Evolutionary conservation across 2,113 vertebrate species (phyloP), one percentile per base, ranked within the genome.

Genomic region (Podilymbus podiceps): DNA sequence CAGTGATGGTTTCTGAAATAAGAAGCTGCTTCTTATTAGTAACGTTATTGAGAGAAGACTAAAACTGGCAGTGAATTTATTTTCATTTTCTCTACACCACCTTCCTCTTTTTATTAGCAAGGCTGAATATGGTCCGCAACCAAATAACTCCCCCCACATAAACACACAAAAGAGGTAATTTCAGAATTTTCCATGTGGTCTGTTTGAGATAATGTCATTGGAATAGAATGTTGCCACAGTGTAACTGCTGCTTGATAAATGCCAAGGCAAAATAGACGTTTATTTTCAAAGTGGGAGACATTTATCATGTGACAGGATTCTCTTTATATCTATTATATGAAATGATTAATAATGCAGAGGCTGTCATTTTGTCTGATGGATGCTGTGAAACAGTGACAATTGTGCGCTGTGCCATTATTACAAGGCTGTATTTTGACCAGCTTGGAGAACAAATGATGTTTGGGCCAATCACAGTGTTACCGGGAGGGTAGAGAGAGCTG

Each of bases 321-420:
- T 92, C 88, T 96, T 96, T 93, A 83, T 96, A 95, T 96, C 92
- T 95, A 92, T 97, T 97, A 92, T 85, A 69, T 92, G 96, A 92
- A 94, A 96, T 97, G 97, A 97, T 96, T 96, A 97, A 96, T 97
- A 96, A 96, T 88, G 91, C 71, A 88, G 90, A 88, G 68, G 64
- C 60, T 96, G 96, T 95, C 95, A 96, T 95, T 97, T 96, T 80
- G 72, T 64, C 96, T 97, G 94, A 97, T 90, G 95, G 95, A 75
- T 96, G 93, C 92, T 85, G 64, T 95, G 96, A 94, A 97, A 92
- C 95, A 66, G 77, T 91, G 96, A 96, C 90, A 96, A 20, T 86
- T 84, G 91, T 88, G 90, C 74, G 80, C 68, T n/a, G 50, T 89
- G 95, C 90, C 83, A 38, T 97, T 97, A 95, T 74, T 87, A 56